Conservation (phyloP, 2,113 vertebrate genomes). For the crab-eating macaque (Macaca fascicularis) region DNA sequence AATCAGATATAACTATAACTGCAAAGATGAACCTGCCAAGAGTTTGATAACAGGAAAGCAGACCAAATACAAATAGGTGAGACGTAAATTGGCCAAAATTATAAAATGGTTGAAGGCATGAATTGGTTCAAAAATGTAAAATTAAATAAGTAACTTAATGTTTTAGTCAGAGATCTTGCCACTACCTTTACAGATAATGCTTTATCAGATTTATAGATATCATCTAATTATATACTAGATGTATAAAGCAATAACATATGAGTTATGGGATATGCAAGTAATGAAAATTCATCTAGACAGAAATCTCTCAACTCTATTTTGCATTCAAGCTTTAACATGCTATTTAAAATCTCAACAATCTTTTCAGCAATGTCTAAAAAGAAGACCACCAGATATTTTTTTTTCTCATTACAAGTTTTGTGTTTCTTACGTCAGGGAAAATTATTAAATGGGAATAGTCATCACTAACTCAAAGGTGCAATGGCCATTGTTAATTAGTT, state of each 20-base stretch:
- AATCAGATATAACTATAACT: background rate
- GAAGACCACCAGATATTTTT: background rate
- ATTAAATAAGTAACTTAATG: background rate
- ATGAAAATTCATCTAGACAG: background rate
- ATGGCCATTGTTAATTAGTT: background rate
- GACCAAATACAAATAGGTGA: background rate
- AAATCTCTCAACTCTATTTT: background rate
- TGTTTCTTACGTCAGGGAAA: background rate
- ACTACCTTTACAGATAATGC: background rate
- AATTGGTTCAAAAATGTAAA: conserved; percentile 4
- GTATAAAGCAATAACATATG: background rate
- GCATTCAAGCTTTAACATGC: background rate
- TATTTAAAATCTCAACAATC: background rate
- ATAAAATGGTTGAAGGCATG: background rate
- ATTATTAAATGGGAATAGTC: background rate
- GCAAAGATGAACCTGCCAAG: background rate
- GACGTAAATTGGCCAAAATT: background rate
- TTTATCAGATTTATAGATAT: background rate
- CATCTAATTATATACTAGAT: background rate
- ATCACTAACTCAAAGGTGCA: background rate
- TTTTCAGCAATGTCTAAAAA: background rate
- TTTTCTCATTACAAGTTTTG: background rate
- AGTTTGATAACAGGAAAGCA: background rate
- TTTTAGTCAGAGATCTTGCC: background rate
- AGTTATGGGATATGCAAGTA: background rate